A percentile compares a stretch with the other conserved stretches of the same genome.
Conservation (phyloP, 2,888 invertebrate genomes). For the Polydrusus pterygomalis region DNA sequence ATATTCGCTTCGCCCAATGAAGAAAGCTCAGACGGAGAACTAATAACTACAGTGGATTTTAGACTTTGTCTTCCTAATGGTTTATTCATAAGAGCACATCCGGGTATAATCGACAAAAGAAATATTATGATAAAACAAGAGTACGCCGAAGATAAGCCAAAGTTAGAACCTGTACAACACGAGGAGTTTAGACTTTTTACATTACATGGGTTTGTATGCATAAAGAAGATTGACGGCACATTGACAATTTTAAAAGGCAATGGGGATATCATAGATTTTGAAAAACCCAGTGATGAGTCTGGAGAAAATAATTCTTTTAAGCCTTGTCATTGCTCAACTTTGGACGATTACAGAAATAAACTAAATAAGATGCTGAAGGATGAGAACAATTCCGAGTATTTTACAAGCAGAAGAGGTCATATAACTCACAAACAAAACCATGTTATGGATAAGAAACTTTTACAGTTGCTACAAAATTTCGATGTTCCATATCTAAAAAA, state of each 20-base stretch:
- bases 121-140: slow-evolving; percentile 62
- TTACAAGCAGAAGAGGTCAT: slow-evolving; percentile 57
- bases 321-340: slow-evolving; percentile 55
- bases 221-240: slow-evolving; percentile 62
- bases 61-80: slow-evolving; percentile 63
- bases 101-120: slow-evolving; percentile 52
- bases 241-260: slow-evolving; percentile 61
- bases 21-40: slow-evolving; percentile 5
- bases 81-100: slow-evolving; percentile 58
- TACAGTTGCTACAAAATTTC: slow-evolving; percentile 52
- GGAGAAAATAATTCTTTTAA: slow-evolving; percentile 47
- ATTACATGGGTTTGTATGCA: slow-evolving; percentile 59
- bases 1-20: slow-evolving; percentile 26
- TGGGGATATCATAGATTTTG: slow-evolving; percentile 61
- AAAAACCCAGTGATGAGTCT: slow-evolving; percentile 55
- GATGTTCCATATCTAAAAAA: slow-evolving; percentile 61
- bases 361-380: slow-evolving; percentile 54
- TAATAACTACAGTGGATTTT: slow-evolving; percentile 54
- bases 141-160: slow-evolving; percentile 49
- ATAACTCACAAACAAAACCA: slow-evolving; percentile 57
- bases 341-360: slow-evolving; percentile 59
- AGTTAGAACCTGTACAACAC: slow-evolving; percentile 39
- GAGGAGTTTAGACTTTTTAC: slow-evolving; percentile 64
- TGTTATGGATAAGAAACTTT: slow-evolving; percentile 52
- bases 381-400: slow-evolving; percentile 29